Evolutionary conservation across 23 tunicate species (phyloP).

Genomic region (Pegea sp.): DNA sequence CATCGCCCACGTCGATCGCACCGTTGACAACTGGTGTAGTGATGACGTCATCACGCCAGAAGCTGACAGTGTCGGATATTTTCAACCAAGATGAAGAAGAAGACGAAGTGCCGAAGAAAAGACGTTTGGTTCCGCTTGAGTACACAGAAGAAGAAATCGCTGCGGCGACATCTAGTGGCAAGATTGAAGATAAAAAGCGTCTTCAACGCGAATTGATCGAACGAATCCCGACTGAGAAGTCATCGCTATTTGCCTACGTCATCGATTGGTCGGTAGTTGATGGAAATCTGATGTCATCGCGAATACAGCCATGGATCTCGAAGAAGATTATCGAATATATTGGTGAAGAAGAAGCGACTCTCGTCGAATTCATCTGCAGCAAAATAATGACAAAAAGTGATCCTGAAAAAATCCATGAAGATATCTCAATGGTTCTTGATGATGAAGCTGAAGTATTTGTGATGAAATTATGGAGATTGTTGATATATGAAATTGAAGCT

Average conservation of each 20-base stretch:
- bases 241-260: constrained; percentile 72
- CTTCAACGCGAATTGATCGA: constrained; percentile 78
- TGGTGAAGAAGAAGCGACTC: constrained; percentile 97
- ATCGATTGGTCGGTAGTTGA: constrained; percentile 88
- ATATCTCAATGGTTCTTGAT: constrained; percentile 88
- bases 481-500: constrained; percentile 94
- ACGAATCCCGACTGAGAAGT: constrained; percentile 86
- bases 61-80: constrained; percentile 79
- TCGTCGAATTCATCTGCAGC: constrained; percentile 93
- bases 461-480: constrained; percentile 91
- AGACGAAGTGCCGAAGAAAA: constrained; percentile 71
- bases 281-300: constrained; percentile 44
- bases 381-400: constrained; percentile 73
- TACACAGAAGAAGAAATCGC: constrained; percentile 79
- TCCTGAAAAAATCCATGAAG: constrained; percentile 71
- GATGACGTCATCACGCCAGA: constrained; percentile 4
- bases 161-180: not conserved
- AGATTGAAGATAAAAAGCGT: constrained; percentile 58
- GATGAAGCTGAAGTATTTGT: constrained; percentile 99
- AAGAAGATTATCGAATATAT: constrained; percentile 87
- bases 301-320: constrained; percentile 95
- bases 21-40: not conserved
- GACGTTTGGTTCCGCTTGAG: constrained; percentile 71
- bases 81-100: constrained; percentile 81
- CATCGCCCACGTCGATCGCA: not conserved